Evolutionary conservation across 37 sponge, comb jelly and placozoan species (phyloP), one percentile per base, ranked within the genome.

Genomic region (Diacarnus erythraeanus): DNA sequence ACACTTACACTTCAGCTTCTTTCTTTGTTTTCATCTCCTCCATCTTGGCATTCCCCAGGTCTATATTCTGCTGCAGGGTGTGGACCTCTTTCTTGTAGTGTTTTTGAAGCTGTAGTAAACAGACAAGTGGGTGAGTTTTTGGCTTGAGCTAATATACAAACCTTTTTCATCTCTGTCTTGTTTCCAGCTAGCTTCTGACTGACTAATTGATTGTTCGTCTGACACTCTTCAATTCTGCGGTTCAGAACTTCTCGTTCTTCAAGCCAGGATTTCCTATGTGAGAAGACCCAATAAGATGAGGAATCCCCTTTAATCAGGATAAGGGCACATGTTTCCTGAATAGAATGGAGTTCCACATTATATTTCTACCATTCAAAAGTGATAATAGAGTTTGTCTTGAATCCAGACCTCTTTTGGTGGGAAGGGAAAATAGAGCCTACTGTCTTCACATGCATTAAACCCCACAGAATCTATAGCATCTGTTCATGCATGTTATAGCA

Each of bases 61-160:
- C 87, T n/a, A 69, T 0, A 5, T 22, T 25, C 77, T 40, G 31
- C 59, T 68, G 42, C 2, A 80, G 81, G n/a, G 39, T 44, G 22
- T 35, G 67, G 39, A 54, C 65, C 59, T 73, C 21, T 60, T 87
- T 74, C 38, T 68, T 80, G 71, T 80, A 76, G 27, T 76, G 84
- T 38, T 68, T 83, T 65, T 76, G 84, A 9, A 71, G 25, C 84
- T 83, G 42, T 67, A 42, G 18, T 69, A 69, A 18, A 37, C 18
- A 35, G 10, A 35, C 9, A 31, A 12, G 10, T 37, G 5, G 38
- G 31, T 23, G 30, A n/a, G n/a, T n/a, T n/a, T n/a, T n/a, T n/a
- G n/a, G n/a, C n/a, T n/a, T n/a, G n/a, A n/a, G n/a, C n/a, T n/a
- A n/a, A n/a, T n/a, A n/a, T 63, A 36, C 38, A 21, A 17, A 76